These are phyloP conservation scores for Falco punctatus DNA, from an alignment of 2,113 vertebrate genomes.

Conservation along the genomic window DNA sequence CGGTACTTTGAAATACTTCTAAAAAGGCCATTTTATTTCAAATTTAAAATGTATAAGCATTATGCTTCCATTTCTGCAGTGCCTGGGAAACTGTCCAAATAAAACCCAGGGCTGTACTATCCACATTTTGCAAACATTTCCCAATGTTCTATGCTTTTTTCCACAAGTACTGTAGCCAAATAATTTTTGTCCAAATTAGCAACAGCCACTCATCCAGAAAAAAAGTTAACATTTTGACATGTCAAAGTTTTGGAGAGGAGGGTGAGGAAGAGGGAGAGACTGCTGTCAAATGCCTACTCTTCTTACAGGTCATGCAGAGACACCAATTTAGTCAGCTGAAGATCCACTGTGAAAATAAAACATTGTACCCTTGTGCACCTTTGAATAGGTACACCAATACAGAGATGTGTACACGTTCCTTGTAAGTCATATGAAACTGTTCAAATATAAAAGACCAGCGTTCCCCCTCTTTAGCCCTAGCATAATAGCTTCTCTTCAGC, in stretches of 20 bases:
- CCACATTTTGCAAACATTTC: slow-evolving; percentile 23
- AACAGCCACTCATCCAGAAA: not conserved
- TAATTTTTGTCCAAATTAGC: slow-evolving; percentile 10
- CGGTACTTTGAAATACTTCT: not conserved
- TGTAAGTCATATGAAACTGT: slow-evolving; percentile 7
- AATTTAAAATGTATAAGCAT: not conserved
- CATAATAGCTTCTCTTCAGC: not conserved
- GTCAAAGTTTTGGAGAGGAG: not conserved
- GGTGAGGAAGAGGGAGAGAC: not conserved
- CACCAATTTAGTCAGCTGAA: not conserved
- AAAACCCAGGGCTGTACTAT: slow-evolving; percentile 13
- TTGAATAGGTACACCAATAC: slow-evolving; percentile 23
- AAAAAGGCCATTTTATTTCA: not conserved
- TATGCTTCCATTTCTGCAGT: not conserved
- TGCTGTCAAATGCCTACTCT: not conserved
- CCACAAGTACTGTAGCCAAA: slow-evolving; percentile 1
- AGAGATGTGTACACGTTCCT: not conserved
- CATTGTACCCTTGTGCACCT: not conserved
- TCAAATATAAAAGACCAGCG: not conserved
- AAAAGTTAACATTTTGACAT: not conserved
- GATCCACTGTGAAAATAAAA: not conserved
- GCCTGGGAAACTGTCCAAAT: slow-evolving; percentile 38
- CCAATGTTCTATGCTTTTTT: not conserved
- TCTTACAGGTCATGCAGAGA: not conserved
- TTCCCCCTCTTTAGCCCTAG: not conserved